Conservation (phyloP, 2,113 vertebrate species). For the Gallinago media region DNA sequence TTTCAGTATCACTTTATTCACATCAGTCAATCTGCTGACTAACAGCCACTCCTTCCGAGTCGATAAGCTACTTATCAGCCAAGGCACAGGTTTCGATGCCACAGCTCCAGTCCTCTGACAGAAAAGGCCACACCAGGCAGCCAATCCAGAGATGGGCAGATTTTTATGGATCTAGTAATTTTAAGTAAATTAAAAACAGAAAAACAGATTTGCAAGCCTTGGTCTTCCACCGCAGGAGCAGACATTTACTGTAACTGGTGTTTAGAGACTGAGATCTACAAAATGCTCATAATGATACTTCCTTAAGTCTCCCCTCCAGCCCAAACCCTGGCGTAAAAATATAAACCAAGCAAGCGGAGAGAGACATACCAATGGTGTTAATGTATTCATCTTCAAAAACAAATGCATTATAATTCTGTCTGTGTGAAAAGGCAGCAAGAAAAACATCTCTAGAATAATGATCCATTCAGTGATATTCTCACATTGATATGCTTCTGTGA, state of each 20-base stretch:
- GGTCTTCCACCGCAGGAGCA: neutral
- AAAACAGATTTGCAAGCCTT: neutral
- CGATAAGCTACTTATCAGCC: neutral
- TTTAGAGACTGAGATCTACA: neutral
- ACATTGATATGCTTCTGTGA: neutral
- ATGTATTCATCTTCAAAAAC: neutral
- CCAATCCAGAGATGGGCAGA: neutral
- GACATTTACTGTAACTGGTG: neutral
- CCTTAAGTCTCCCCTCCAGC: neutral
- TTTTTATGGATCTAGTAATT: neutral
- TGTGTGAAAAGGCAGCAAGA: neutral
- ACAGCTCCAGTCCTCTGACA: neutral
- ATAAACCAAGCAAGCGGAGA: neutral
- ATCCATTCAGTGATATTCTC: neutral
- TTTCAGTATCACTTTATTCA: neutral
- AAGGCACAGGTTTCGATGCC: neutral
- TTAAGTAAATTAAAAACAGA: neutral
- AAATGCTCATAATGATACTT: neutral
- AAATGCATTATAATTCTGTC: neutral
- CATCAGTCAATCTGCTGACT: neutral
- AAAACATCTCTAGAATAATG: neutral
- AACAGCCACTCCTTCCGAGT: neutral
- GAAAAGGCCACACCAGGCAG: neutral
- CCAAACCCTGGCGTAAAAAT: neutral
- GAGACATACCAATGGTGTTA: neutral